Evolutionary conservation across 2,113 vertebrate species (phyloP).

Genomic region (Zosterops pallidus): DNA sequence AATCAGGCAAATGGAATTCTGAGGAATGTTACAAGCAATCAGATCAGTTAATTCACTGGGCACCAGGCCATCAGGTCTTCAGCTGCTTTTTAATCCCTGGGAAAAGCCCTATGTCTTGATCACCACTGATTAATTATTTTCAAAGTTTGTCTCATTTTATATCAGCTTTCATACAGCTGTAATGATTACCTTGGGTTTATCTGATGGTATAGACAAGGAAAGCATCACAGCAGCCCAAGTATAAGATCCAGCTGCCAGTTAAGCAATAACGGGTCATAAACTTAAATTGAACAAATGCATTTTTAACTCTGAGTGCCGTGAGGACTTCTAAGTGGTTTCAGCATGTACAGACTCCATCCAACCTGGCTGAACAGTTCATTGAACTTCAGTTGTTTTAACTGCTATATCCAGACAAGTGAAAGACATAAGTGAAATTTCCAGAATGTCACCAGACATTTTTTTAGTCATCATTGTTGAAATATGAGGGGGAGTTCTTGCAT

Average conservation of each 20-base stretch:
- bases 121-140: constrained; percentile 54
- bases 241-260: constrained; percentile 54
- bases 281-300: constrained; percentile 56
- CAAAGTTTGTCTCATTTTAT: constrained; percentile 49
- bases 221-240: constrained; percentile 8
- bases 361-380: not conserved
- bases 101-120: constrained; percentile 50
- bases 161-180: constrained; percentile 12
- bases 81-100: not conserved
- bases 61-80: constrained; percentile 24
- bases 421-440: not conserved
- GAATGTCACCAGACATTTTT: not conserved
- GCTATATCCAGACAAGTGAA: not conserved
- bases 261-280: constrained; percentile 64
- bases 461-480: not conserved
- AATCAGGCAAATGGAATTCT: constrained; percentile 24
- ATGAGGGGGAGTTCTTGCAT: not conserved
- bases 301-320: constrained; percentile 61
- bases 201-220: not conserved
- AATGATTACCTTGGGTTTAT: constrained; percentile 40
- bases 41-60: constrained; percentile 43
- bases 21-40: constrained; percentile 23
- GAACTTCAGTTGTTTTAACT: constrained; percentile 8
- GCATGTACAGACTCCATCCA: not conserved
- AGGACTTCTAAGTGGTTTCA: constrained; percentile 40